Evolutionary conservation across 1,140 invertebrate genomes (phyloP).

Genomic region (Aphelenchoides fujianensis): DNA sequence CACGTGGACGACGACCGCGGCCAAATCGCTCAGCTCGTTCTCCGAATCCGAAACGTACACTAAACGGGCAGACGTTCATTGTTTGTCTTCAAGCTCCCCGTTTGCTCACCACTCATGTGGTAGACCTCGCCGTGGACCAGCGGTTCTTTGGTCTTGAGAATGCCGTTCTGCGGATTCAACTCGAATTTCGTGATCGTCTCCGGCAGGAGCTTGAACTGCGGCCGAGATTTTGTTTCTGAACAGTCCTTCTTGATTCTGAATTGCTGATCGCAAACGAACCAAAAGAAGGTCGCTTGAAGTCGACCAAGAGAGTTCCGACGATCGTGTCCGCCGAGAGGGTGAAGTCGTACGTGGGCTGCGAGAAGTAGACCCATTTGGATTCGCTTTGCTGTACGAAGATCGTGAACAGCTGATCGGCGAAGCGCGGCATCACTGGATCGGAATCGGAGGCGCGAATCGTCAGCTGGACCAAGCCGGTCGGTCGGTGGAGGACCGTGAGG

Average conservation of each 20-base stretch:
- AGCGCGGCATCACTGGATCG: constrained; percentile 21
- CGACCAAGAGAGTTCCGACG: constrained; percentile 15
- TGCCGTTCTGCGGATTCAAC: constrained; percentile 30
- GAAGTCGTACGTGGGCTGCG: constrained; percentile 18
- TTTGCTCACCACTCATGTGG: neutral
- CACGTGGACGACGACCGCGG: constrained; percentile 23
- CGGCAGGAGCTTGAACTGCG: constrained; percentile 28
- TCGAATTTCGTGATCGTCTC: constrained; percentile 30
- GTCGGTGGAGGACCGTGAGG: constrained; percentile 16
- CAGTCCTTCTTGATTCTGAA: neutral
- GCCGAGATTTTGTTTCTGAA: neutral
- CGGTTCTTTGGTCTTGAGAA: constrained; percentile 22
- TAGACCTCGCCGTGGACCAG: neutral
- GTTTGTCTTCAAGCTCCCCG: neutral
- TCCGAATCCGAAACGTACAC: constrained; percentile 20
- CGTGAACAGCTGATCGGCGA: constrained; percentile 36
- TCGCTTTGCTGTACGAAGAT: constrained; percentile 23
- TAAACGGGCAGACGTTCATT: neutral
- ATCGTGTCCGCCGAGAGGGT: constrained; percentile 27
- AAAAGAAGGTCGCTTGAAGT: constrained; percentile 39
- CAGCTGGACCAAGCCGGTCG: constrained; percentile 1
- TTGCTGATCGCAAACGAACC: neutral
- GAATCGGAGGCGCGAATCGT: constrained; percentile 28
- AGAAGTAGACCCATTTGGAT: constrained; percentile 35
- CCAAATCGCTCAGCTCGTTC: constrained; percentile 20